Conservation (phyloP, 2,113 vertebrate genomes). For the Eonycteris spelaea region DNA sequence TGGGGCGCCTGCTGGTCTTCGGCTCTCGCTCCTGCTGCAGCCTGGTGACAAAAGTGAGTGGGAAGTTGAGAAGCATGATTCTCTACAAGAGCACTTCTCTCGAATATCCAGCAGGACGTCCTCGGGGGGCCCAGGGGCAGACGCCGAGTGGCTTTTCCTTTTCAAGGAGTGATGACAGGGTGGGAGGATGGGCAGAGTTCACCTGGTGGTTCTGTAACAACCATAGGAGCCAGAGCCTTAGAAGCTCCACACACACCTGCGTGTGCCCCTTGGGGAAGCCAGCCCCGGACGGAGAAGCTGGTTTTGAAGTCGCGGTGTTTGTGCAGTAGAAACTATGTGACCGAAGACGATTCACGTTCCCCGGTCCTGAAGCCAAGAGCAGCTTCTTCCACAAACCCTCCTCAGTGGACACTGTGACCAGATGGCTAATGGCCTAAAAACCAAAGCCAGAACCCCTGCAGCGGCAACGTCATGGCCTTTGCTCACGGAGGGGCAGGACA, state of each 20-base stretch:
- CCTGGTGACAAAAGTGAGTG: background rate
- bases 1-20: background rate
- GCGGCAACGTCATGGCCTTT: rapidly evolving
- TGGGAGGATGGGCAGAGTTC: background rate
- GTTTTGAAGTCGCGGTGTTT: background rate
- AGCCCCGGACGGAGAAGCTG: background rate
- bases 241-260: too few relatives aligned
- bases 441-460: background rate
- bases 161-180: background rate
- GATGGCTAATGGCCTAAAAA: background rate
- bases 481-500: rapidly evolving
- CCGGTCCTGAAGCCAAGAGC: background rate
- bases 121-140: background rate
- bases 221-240: background rate
- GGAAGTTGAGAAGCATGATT: background rate
- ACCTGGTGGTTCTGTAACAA: background rate
- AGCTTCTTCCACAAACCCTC: background rate
- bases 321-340: background rate
- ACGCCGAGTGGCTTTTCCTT: background rate
- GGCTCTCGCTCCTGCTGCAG: background rate
- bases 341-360: background rate
- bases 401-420: background rate
- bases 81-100: background rate
- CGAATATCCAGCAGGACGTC: rapidly evolving
- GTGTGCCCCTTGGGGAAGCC: rapidly evolving